phyloP scores from a whole-genome alignment of 2,113 vertebrate species.

The Chlorodrepanis virens region DNA sequence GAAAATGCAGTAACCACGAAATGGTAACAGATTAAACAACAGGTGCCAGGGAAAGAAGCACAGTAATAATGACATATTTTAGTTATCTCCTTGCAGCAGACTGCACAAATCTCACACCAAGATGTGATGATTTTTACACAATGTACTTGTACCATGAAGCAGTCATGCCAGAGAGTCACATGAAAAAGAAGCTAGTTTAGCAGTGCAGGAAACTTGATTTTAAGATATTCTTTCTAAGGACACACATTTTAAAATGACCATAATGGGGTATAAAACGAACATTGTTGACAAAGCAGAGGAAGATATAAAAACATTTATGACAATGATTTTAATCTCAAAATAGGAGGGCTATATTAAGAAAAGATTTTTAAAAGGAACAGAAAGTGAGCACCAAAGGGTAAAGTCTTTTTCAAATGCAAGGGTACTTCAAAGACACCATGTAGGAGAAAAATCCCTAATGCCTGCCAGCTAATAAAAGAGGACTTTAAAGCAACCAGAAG shows the following conservation, averaged over 20 bases:
- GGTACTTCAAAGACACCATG: background rate
- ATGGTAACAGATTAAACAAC: background rate
- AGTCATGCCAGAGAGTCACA: background rate
- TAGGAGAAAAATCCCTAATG: background rate
- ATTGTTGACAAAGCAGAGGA: background rate
- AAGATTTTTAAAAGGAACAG: background rate
- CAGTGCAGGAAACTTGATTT: background rate
- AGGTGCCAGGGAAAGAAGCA: background rate
- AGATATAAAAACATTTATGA: background rate
- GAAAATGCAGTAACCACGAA: background rate
- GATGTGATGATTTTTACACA: background rate
- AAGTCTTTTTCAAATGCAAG: background rate
- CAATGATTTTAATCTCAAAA: background rate
- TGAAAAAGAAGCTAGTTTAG: background rate
- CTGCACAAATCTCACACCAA: background rate
- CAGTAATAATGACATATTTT: background rate
- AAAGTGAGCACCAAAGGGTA: background rate
- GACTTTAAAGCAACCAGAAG: background rate
- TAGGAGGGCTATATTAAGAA: background rate
- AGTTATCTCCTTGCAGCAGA: background rate
- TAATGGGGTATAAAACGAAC: background rate
- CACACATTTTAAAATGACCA: background rate
- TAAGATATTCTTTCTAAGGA: background rate
- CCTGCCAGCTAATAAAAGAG: background rate
- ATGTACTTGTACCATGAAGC: background rate